A percentile compares a stretch with the other conserved stretches of the same genome.
These are phyloP conservation scores for Cosmorhoe ocellata DNA, from an alignment of 2,888 invertebrate species.

Conservation along the genomic window DNA sequence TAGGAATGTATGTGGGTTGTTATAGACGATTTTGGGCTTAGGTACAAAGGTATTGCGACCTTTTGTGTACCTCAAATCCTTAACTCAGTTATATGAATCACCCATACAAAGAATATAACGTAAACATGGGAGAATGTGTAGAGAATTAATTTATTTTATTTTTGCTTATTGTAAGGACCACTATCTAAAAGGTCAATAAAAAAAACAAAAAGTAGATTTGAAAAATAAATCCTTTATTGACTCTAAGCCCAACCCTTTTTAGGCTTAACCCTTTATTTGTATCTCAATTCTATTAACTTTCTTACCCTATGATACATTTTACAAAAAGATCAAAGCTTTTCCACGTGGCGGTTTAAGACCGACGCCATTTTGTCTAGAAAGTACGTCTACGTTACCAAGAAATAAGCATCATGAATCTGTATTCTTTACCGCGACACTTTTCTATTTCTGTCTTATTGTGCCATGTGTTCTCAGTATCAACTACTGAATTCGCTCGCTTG, in stretches of 20 bases:
- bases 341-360: not conserved
- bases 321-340: not conserved
- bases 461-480: too few species aligned
- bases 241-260: not conserved
- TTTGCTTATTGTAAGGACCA: too few species aligned
- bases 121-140: too few species aligned
- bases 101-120: too few species aligned
- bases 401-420: not conserved
- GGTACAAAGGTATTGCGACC: not conserved
- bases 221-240: too few species aligned
- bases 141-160: too few species aligned
- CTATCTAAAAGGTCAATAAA: too few species aligned
- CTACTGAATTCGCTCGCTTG: too few species aligned
- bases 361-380: constrained; percentile 5
- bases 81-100: too few species aligned
- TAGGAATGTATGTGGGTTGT: not conserved
- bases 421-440: not conserved
- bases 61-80: too few species aligned
- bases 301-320: not conserved
- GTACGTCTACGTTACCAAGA: not conserved
- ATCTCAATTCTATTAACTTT: constrained; percentile 9
- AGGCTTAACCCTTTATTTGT: not conserved
- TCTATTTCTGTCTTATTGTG: not conserved
- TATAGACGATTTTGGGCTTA: not conserved
- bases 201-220: too few species aligned